phyloP scores from a whole-genome alignment of 53 echinoderm and acorn worm species.

The Zoroaster sp. region DNA sequence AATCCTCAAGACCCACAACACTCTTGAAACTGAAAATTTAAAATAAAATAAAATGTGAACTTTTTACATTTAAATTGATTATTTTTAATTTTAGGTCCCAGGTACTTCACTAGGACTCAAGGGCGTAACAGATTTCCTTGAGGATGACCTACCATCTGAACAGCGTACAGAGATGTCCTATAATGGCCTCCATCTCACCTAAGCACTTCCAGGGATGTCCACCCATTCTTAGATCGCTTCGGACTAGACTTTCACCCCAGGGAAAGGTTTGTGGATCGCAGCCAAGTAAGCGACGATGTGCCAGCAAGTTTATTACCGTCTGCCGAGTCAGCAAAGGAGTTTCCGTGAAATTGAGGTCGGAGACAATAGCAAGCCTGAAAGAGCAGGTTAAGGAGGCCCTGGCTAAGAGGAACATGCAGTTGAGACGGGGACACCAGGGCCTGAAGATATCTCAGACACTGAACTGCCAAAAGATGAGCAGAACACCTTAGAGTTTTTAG shows the following conservation, averaged over 20 bases:
- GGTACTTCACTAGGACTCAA: slow-evolving; percentile 81
- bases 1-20: no score
- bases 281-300: slow-evolving; percentile 27
- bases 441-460: not conserved
- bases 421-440: not conserved
- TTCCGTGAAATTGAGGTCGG: slow-evolving; percentile 86
- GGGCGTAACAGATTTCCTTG: slow-evolving; percentile 78
- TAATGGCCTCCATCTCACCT: slow-evolving; percentile 92
- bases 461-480: slow-evolving; percentile 67
- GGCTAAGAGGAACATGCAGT: slow-evolving; percentile 45
- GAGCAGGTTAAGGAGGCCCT: slow-evolving; percentile 75
- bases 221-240: slow-evolving; percentile 85
- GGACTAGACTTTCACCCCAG: slow-evolving; percentile 70
- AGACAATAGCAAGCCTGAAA: slow-evolving; percentile 75
- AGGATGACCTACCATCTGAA: slow-evolving; percentile 54
- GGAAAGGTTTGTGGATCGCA: slow-evolving; percentile 62
- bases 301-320: slow-evolving; percentile 79
- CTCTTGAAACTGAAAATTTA: no score
- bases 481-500: slow-evolving; percentile 87
- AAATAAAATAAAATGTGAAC: no score
- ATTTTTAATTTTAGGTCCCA: slow-evolving; percentile 30
- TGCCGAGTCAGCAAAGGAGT: slow-evolving; percentile 80
- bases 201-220: slow-evolving; percentile 84
- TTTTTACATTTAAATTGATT: not conserved
- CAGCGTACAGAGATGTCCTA: slow-evolving; percentile 85